phyloP scores from a whole-genome alignment of 2,888 invertebrate species.

The Troglohyphantes excavatus region DNA sequence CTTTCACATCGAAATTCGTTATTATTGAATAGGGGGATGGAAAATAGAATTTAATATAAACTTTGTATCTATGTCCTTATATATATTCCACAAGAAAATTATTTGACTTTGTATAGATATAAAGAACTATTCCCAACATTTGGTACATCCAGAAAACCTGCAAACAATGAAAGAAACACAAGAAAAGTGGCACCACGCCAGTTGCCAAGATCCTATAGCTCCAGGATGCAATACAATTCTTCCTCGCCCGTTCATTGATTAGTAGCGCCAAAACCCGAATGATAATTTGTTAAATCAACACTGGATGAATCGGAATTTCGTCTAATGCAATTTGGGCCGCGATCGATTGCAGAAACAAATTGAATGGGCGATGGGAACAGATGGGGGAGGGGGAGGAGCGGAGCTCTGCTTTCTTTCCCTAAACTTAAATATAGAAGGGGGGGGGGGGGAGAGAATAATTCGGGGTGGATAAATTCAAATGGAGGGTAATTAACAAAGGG shows the following conservation, averaged over 20 bases:
- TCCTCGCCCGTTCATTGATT: constrained; percentile 52
- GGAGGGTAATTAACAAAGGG: constrained; percentile 58
- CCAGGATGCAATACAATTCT: constrained; percentile 39
- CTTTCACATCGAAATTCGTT: too few species aligned
- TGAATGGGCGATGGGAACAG: constrained; percentile 64
- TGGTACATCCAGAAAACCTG: not conserved
- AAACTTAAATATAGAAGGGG: too few species aligned
- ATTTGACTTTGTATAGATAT: too few species aligned
- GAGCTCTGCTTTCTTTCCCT: constrained; percentile 14
- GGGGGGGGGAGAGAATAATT: not conserved
- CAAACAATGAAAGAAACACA: constrained; percentile 15
- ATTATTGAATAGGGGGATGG: too few species aligned
- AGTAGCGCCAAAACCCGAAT: constrained; percentile 64
- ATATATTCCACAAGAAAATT: too few species aligned
- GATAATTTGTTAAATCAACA: constrained; percentile 78
- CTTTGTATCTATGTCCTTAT: too few species aligned
- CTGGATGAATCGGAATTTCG: constrained; percentile 76
- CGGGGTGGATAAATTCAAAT: constrained; percentile 65
- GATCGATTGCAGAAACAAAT: constrained; percentile 68
- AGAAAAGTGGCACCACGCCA: constrained; percentile 45
- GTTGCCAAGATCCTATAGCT: constrained; percentile 21
- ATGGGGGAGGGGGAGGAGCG: constrained; percentile 32
- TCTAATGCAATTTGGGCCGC: constrained; percentile 70
- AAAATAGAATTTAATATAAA: too few species aligned
- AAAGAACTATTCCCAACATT: not conserved